phyloP scores from a whole-genome alignment of 2,113 vertebrate genomes.

The Struthio camelus region DNA sequence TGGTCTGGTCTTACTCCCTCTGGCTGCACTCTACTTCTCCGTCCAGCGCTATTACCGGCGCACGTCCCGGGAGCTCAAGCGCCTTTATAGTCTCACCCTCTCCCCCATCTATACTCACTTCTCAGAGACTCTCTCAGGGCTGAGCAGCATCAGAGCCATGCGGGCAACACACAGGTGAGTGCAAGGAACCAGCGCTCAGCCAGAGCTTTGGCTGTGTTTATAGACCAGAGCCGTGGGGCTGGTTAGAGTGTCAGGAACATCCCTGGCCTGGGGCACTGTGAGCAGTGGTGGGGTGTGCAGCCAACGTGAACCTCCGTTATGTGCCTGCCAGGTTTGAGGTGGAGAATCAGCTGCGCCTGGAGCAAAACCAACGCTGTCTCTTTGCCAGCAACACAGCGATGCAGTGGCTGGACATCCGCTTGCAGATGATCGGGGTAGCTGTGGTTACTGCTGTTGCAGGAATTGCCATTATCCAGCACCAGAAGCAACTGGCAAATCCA shows the following conservation, averaged over 20 bases:
- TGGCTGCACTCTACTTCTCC: constrained; percentile 82
- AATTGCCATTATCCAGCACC: constrained; percentile 90
- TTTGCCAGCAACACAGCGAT: constrained; percentile 85
- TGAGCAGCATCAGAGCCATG: constrained; percentile 87
- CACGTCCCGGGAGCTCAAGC: constrained; percentile 91
- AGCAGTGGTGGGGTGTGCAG: background rate
- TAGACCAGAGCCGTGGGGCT: background rate
- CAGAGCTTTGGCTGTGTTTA: background rate
- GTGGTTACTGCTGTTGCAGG: constrained; percentile 85
- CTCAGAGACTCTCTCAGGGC: constrained; percentile 90
- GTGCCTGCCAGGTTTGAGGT: constrained; percentile 83
- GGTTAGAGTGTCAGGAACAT: background rate
- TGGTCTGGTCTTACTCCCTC: constrained; percentile 81
- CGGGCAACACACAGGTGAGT: constrained; percentile 82
- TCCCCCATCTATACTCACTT: constrained; percentile 96
- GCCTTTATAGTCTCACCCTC: constrained; percentile 88
- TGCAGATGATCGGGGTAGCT: constrained; percentile 92
- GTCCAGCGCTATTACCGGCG: constrained; percentile 88
- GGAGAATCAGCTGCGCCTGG: constrained; percentile 84
- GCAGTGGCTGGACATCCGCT: constrained; percentile 94
- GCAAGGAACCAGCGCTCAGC: background rate
- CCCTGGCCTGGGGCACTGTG: background rate
- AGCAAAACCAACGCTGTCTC: constrained; percentile 92
- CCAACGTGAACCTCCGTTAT: background rate
- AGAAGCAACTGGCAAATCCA: constrained; percentile 82